Percentiles rank a stretch among this genome's conserved stretches.
Evolutionary conservation across 2,113 vertebrate genomes (phyloP).

Genomic region (Chloropsis cyanopogon): DNA sequence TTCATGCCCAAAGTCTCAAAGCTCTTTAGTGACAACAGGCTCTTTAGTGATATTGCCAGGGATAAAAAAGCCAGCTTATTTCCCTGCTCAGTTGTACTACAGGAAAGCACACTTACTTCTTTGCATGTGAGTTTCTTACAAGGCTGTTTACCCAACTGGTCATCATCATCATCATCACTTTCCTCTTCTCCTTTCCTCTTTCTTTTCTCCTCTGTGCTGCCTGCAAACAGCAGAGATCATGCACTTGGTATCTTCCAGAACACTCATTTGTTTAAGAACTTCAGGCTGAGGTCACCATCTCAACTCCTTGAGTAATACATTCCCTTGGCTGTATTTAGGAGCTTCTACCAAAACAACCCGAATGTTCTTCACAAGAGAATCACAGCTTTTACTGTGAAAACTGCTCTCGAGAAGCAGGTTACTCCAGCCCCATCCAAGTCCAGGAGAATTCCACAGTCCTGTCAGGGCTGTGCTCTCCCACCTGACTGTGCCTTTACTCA

Average conservation of each 20-base stretch:
- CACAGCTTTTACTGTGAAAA: neutral
- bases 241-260: neutral
- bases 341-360: neutral
- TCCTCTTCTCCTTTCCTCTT: constrained; percentile 81
- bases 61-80: neutral
- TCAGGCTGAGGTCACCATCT: neutral
- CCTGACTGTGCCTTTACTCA: neutral
- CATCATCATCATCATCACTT: constrained; percentile 3
- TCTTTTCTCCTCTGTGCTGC: constrained; percentile 62
- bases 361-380: neutral
- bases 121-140: constrained; percentile 81
- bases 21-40: neutral
- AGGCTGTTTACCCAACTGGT: constrained; percentile 4
- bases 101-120: constrained; percentile 76
- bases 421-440: neutral
- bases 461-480: neutral
- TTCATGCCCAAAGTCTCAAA: neutral
- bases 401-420: neutral
- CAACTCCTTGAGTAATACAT: neutral
- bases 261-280: neutral
- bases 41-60: accelerated
- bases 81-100: neutral
- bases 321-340: neutral
- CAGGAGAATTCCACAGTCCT: neutral
- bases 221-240: constrained; percentile 40